Evolutionary conservation across 1,140 invertebrate genomes (phyloP), one percentile per base, ranked within the genome.

Genomic region (Stegodyphus dumicola): DNA sequence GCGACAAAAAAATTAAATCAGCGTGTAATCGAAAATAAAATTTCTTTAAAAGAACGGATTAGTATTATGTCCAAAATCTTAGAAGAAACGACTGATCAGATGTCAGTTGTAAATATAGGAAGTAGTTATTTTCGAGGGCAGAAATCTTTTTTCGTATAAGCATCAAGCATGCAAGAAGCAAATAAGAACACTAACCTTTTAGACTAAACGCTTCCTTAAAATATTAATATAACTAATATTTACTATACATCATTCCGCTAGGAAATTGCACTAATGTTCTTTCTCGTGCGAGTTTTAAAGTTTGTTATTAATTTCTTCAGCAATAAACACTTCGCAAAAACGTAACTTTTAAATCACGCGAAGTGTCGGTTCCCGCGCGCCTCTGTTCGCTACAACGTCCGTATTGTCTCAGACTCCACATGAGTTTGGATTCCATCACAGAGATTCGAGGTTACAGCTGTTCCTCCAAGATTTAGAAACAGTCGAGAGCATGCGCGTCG

Each of bases 361-460:
- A 33, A 33, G 3, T 33, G 33, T 3, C 33, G 33, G 33, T 3
- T 73, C 49, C 49, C 9, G 13, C 49, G 70, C 15, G 17, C 6
- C 15, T 13, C 15, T 53, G 70, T 52, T 9, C 51, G 17, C 51
- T 51, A 10, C 11, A 15, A 33, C 74, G 64, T 48, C 74, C 74
- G 74, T 10, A 13, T 48, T 53, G 74, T 76, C 64, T 76, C 53
- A 13, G 54, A 76, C 74, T 76, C 64, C 74, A 56, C 54, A 76
- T 17, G 56, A 76, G 74, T 76, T 76, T 76, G 74, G 74, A 76
- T 17, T 64, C 74, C 54, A 76, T 76, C 74, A 33, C 74, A 56
- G 56, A 60, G 53, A 60, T 76, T 76, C 17, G 74, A 76, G 74
- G 74, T 76, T 76, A 64, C 74, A 76, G 74, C 74, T 76, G 74